Evolutionary conservation across 2,888 invertebrate genomes (phyloP).

Genomic region (Cantharis nigra): DNA sequence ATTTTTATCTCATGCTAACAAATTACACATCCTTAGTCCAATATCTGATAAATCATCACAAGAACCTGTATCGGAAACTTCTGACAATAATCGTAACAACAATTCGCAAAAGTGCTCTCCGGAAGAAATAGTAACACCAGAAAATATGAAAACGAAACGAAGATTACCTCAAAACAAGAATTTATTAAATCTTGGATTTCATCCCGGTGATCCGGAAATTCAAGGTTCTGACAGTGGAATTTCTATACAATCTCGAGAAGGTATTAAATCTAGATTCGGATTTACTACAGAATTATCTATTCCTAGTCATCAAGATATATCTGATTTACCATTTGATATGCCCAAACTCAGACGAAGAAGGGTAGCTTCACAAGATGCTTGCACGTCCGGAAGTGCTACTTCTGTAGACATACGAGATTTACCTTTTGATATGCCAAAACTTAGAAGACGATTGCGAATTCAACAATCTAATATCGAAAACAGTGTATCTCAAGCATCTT

Average conservation of each 20-base stretch:
- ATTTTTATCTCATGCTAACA: slow-evolving; percentile 71
- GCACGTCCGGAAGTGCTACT: slow-evolving; percentile 73
- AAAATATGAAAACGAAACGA: slow-evolving; percentile 65
- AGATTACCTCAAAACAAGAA: slow-evolving; percentile 79
- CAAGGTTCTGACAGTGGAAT: slow-evolving; percentile 89
- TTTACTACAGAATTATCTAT: slow-evolving; percentile 51
- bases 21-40: slow-evolving; percentile 84
- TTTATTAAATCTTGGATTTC: slow-evolving; percentile 68
- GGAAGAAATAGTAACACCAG: slow-evolving; percentile 61
- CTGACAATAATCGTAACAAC: slow-evolving; percentile 79
- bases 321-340: slow-evolving; percentile 88
- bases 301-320: slow-evolving; percentile 68
- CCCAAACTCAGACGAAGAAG: slow-evolving; percentile 78
- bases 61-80: slow-evolving; percentile 82
- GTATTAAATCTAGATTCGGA: slow-evolving; percentile 66
- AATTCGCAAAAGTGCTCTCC: slow-evolving; percentile 79
- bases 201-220: slow-evolving; percentile 73
- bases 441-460: slow-evolving; percentile 75
- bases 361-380: slow-evolving; percentile 67
- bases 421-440: slow-evolving; percentile 91
- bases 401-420: slow-evolving; percentile 80
- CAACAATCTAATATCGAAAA: slow-evolving; percentile 69
- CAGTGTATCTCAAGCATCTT: slow-evolving; percentile 78
- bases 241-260: slow-evolving; percentile 82
- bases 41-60: slow-evolving; percentile 90